Base-by-base conservation (phyloP, 1,140 invertebrate species). In the Aphelenchoides fujianensis region DNA sequence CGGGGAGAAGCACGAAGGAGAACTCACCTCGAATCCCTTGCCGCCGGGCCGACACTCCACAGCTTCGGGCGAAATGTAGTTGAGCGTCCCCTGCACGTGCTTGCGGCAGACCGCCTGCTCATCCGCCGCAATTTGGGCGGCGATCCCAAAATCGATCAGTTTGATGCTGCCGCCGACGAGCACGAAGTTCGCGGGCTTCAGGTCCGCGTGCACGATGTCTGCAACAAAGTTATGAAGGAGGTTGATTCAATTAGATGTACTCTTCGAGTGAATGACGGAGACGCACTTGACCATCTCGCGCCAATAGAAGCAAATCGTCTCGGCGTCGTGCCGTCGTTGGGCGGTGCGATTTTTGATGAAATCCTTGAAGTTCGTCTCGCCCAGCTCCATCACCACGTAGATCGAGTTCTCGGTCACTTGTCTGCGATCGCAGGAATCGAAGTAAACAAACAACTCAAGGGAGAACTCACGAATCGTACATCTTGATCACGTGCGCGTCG, bases 141-240 rank as follows among this genome's bases (percentile, higher is more conserved):
- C 91, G 78, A 98, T 98, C 28, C 95, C 95, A 87, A 98, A 98
- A 87, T 98, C 95, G 73, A 98, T 98, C 28, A 98, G 86, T 87
- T 97, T 98, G 2, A 98, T 85, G 57, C 90, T 88, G 2, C 92
- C 92, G 70, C 89, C 88, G 28, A 94, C 92, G 77, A 95, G 86
- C 9, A 98, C 87, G 86, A 98, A 98, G 86, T 98, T 98, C 0
- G 93, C 93, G 9, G 95, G 95, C 85, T 98, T 98, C 68, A 98
- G 86, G 86, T 98, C 95, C 0, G 92, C 92, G 87, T 97, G 95
- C 69, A 97, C 92, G 12, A 97, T 91, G 54, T 91, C 92, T 92
- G 84, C 71, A 74, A 16, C 64, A 27, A 36, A 3, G 19, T 32
- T 32, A 16, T n/a, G n/a, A n/a, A 27, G 57, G 71, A 64, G 30